Conservation (phyloP, 2,797 vertebrate genomes). For the Danio kyathit region DNA sequence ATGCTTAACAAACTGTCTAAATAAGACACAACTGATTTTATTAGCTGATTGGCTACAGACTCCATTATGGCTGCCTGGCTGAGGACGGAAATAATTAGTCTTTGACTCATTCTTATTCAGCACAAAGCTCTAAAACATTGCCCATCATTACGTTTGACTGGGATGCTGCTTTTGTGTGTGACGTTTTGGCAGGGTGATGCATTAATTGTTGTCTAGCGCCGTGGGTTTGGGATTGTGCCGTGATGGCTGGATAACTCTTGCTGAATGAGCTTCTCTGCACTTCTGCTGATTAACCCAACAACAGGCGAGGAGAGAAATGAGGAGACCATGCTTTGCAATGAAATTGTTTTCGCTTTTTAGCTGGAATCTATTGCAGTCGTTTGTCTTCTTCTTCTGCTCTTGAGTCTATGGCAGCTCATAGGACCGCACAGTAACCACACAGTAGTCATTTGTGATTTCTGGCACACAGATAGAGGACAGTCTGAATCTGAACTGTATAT, state of each 20-base stretch:
- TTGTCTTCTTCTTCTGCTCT: no score
- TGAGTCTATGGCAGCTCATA: no score
- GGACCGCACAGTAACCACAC: no score
- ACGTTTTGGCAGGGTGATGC: constrained; percentile 20
- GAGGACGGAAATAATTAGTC: constrained; percentile 46
- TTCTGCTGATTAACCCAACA: background rate
- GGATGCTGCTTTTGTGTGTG: constrained; percentile 15
- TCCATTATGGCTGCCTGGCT: constrained; percentile 55
- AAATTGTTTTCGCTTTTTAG: background rate
- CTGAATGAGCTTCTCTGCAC: constrained; percentile 3
- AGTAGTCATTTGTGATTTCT: no score
- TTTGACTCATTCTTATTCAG: constrained; percentile 55
- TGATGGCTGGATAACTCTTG: constrained; percentile 2
- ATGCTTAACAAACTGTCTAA: constrained; percentile 54
- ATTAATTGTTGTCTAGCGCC: constrained; percentile 31
- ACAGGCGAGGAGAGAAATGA: background rate
- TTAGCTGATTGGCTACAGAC: constrained; percentile 47
- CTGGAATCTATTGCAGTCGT: no score
- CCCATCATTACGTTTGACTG: constrained; percentile 36
- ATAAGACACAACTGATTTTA: constrained; percentile 52
- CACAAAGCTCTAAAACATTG: constrained; percentile 40
- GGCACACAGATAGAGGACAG: no score
- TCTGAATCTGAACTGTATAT: no score
- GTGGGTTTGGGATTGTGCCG: constrained; percentile 17
- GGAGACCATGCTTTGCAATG: background rate